phyloP scores from a whole-genome alignment of 2,113 vertebrate species.

The Oxyruncus cristatus region DNA sequence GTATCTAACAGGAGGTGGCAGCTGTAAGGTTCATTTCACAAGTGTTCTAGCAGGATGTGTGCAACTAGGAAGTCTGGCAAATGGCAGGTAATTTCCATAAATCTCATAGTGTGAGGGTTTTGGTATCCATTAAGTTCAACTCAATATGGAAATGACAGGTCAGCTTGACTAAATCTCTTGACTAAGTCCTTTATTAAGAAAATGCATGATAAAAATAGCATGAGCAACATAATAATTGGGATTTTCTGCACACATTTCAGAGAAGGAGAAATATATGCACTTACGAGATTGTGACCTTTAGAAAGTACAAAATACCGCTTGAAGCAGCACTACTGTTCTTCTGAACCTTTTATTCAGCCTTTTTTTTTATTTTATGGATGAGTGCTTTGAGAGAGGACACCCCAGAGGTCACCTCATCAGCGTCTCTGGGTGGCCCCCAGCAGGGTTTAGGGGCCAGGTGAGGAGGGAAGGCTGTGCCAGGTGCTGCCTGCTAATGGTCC shows the following conservation, averaged over 20 bases:
- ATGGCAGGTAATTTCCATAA: neutral
- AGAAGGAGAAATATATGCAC: neutral
- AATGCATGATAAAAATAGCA: neutral
- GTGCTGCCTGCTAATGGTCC: neutral
- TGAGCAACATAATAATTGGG: neutral
- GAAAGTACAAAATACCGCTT: neutral
- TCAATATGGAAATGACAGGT: neutral
- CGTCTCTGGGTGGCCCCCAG: neutral
- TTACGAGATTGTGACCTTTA: neutral
- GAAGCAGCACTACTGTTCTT: neutral
- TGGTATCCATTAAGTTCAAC: neutral
- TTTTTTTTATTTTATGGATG: neutral
- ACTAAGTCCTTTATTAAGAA: neutral
- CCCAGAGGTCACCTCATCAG: neutral
- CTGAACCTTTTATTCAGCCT: neutral
- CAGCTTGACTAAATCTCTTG: neutral
- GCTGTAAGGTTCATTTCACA: neutral
- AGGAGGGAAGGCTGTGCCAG: neutral
- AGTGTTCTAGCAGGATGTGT: neutral
- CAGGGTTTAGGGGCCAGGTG: neutral
- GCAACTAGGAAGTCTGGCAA: neutral
- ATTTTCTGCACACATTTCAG: neutral
- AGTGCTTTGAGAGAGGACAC: neutral
- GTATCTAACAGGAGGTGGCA: neutral
- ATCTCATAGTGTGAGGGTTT: neutral